phyloP scores from a whole-genome alignment of 2,797 vertebrate genomes.

The Artibeus jamaicensis region DNA sequence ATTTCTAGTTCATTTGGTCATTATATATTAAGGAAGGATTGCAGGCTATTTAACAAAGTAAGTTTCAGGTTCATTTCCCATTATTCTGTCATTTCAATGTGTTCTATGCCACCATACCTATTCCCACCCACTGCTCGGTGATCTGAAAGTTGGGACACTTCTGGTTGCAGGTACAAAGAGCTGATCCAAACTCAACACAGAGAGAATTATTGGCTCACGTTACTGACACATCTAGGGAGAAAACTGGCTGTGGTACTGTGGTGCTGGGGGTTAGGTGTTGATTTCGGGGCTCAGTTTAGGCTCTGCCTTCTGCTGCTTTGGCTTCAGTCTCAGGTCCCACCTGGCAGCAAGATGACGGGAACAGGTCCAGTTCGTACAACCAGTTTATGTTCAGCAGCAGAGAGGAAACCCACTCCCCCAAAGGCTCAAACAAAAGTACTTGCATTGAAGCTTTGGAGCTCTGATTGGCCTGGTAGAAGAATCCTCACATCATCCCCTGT shows the following conservation, averaged over 20 bases:
- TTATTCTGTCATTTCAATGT: neutral
- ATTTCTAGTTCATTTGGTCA: neutral
- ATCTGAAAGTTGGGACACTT: neutral
- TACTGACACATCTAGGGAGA: neutral
- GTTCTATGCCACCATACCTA: neutral
- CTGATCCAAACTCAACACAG: neutral
- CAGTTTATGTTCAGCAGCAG: neutral
- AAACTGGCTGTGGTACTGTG: neutral
- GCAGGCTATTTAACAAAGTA: neutral
- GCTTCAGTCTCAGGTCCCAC: neutral
- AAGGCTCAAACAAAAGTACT: neutral
- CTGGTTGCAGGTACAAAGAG: neutral
- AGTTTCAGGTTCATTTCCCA: neutral
- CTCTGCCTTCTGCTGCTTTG: neutral
- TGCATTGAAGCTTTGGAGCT: neutral
- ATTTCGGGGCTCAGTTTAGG: neutral
- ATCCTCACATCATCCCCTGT: neutral
- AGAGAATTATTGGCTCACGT: neutral
- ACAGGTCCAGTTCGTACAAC: neutral
- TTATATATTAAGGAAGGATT: neutral
- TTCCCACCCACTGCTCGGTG: neutral
- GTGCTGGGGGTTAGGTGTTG: neutral
- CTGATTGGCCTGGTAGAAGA: neutral
- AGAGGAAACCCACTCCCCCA: neutral
- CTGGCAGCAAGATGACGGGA: neutral